Evolutionary conservation across 2,888 invertebrate species (phyloP), one percentile per base, ranked within the genome.

Genomic region (Cephus rjabovi): DNA sequence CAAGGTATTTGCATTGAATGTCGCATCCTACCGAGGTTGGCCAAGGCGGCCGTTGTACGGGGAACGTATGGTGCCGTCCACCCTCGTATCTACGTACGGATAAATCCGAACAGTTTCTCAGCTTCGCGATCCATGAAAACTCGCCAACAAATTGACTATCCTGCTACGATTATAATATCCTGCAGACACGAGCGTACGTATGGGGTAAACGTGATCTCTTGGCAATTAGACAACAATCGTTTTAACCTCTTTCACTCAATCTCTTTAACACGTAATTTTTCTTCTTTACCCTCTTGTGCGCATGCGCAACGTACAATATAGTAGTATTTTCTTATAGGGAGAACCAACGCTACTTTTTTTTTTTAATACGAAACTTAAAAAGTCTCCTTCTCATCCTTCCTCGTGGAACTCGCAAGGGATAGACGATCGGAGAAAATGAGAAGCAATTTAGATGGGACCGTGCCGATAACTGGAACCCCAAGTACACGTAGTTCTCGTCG

Each of bases 381-480:
- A 40, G 15, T 15, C 15, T 40, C 40, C 12, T 80, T 82, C 69
- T 76, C 77, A 34, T 69, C 11, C 40, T 33, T 15, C 30, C 71
- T 30, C 30, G 74, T 77, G 70, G 69, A 68, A 33, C 75, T 77
- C 76, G 75, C 69, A 80, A 80, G 81, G 34, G 35, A 74, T 33
- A 74, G 74, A 34, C 74, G 75, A 76, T 77, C 79, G 79, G 79
- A 83, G 82, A 83, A 84, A 84, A 83, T 81, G 80, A 82, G 81
- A 83, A 83, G 83, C 83, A 85, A 85, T 84, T 84, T 83, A 85
- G 85, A 85, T 85, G 83, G 81, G 81, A 81, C 81, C 80, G 79
- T 75, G 78, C 68, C 81, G 85, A 85, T 85, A 83, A 40, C 40
- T 15, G 40, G 40, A 15, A 40, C 40, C 40, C 40, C 40, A 40